Evolutionary conservation across 2,797 vertebrate species (phyloP).

Genomic region (Mormyrops attenuatus): DNA sequence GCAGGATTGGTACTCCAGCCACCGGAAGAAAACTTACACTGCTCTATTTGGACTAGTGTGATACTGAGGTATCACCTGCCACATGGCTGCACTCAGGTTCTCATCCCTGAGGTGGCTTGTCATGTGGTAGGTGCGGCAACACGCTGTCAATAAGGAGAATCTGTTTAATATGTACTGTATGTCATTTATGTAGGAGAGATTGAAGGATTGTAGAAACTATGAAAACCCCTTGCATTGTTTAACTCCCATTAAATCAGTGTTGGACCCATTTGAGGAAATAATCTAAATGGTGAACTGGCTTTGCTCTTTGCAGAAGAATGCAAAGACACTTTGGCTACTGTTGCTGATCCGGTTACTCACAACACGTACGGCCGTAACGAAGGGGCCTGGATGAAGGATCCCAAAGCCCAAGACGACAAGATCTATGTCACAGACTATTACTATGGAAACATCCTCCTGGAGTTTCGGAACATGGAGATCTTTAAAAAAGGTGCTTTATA

Average conservation of each 20-base stretch:
- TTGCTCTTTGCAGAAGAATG: constrained; percentile 68
- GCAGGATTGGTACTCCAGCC: background rate
- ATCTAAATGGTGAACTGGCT: background rate
- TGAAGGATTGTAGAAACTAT: background rate
- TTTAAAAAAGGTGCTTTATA: constrained; percentile 82
- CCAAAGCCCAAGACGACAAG: constrained; percentile 73
- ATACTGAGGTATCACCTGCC: background rate
- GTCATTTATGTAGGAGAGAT: background rate
- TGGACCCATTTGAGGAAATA: background rate
- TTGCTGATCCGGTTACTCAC: constrained; percentile 83
- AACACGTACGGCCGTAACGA: constrained; percentile 87
- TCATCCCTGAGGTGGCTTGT: background rate
- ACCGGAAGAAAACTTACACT: background rate
- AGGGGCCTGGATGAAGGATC: constrained; percentile 99
- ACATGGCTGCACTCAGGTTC: background rate
- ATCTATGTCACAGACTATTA: constrained; percentile 93
- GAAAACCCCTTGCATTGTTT: background rate
- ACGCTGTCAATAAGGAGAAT: background rate
- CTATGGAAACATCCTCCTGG: constrained; percentile 88
- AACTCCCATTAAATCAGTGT: background rate
- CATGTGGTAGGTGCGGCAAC: background rate
- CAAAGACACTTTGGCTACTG: constrained; percentile 89
- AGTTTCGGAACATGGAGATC: constrained; percentile 86
- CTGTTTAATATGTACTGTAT: background rate
- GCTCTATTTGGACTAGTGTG: background rate